Evolutionary conservation across 1,140 invertebrate genomes (phyloP).

Genomic region (Drosophila setifemur): DNA sequence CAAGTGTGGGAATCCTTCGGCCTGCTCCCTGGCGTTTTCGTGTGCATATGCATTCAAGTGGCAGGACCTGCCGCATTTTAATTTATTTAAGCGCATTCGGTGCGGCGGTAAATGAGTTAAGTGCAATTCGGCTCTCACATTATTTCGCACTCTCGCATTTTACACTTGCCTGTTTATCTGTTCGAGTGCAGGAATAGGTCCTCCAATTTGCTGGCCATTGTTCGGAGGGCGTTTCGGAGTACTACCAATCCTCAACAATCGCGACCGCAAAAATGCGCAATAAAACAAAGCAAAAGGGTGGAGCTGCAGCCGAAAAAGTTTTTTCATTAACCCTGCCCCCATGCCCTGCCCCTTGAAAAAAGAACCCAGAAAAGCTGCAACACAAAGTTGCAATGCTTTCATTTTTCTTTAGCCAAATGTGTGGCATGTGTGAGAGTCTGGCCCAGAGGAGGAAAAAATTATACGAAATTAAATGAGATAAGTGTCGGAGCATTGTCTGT

Average conservation of each 20-base stretch:
- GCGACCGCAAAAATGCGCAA: constrained; percentile 35
- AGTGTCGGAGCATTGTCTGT: constrained; percentile 53
- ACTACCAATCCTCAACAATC: constrained; percentile 20
- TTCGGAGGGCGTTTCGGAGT: constrained; percentile 23
- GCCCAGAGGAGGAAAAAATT: constrained; percentile 36
- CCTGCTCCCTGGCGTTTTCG: background rate
- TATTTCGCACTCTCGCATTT: constrained; percentile 16
- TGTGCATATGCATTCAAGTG: constrained; percentile 51
- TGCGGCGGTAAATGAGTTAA: constrained; percentile 64
- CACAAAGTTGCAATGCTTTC: constrained; percentile 52
- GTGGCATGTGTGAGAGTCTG: background rate
- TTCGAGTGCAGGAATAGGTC: constrained; percentile 21
- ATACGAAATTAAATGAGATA: constrained; percentile 60
- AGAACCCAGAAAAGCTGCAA: constrained; percentile 25
- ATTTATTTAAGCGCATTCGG: constrained; percentile 73
- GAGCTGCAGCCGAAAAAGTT: constrained; percentile 36
- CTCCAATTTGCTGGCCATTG: constrained; percentile 55
- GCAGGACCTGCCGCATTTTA: constrained; percentile 72
- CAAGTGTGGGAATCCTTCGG: background rate
- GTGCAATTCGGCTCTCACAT: constrained; percentile 54
- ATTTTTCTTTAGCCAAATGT: constrained; percentile 22
- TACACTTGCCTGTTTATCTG: constrained; percentile 46
- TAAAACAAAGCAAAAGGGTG: constrained; percentile 36
- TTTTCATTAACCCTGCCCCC: constrained; percentile 39
- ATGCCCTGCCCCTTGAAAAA: background rate